Evolutionary conservation across 2,888 invertebrate genomes (phyloP).

Genomic region (Bhutanitis thaidina): DNA sequence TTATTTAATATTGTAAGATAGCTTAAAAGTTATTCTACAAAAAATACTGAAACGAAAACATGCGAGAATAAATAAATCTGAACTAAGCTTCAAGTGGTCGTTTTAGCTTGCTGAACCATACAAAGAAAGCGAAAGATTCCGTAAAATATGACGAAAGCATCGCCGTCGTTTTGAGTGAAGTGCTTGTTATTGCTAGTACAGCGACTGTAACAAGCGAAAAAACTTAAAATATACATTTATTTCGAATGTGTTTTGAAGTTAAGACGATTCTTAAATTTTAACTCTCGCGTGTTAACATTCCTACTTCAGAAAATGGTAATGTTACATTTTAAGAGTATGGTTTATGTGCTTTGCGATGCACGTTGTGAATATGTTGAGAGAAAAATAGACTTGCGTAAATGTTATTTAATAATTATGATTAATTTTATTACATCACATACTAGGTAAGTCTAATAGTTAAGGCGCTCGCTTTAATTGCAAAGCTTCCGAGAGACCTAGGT

Average conservation of each 20-base stretch:
- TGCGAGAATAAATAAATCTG: background rate
- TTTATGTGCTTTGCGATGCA: too few relatives aligned
- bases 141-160: conserved; percentile 17
- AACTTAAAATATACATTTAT: conserved; percentile 3
- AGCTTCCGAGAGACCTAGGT: too few relatives aligned
- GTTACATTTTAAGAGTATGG: too few relatives aligned
- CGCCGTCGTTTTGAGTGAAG: conserved; percentile 12
- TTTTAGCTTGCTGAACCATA: conserved; percentile 9
- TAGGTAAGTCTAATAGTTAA: too few relatives aligned
- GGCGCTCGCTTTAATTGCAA: too few relatives aligned
- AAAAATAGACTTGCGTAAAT: too few relatives aligned
- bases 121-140: conserved; percentile 9
- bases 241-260: background rate
- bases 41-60: background rate
- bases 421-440: too few relatives aligned
- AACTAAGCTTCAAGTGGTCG: conserved; percentile 1
- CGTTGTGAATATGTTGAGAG: too few relatives aligned
- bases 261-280: background rate
- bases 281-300: background rate
- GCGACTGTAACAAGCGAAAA: conserved; percentile 8
- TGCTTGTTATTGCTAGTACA: conserved; percentile 11
- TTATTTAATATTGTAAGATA: too few relatives aligned
- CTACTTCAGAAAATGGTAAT: background rate
- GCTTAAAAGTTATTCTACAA: too few relatives aligned
- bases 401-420: too few relatives aligned